Percentiles rank a stretch among this genome's conserved stretches.
Conservation (phyloP, 1,140 invertebrate species). For the Neodiprion fabricii region DNA sequence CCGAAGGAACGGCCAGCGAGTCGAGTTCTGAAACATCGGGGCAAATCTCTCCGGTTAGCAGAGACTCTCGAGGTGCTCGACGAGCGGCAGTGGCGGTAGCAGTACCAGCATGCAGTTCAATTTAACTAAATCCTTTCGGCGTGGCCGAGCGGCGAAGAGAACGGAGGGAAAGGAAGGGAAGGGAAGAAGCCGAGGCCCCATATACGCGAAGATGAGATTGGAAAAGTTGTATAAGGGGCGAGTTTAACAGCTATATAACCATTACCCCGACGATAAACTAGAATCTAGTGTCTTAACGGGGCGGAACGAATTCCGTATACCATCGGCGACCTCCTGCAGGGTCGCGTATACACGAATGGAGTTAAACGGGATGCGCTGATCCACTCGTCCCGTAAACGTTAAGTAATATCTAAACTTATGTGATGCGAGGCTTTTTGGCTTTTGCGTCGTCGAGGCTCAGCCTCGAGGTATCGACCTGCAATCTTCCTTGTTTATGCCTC, state of each 20-base stretch:
- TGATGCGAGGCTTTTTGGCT: too few species aligned
- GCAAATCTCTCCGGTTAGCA: constrained; percentile 41
- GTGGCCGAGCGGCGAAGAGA: constrained; percentile 30
- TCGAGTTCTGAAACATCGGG: constrained; percentile 28
- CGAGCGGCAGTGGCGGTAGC: too few species aligned
- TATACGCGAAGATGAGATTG: constrained; percentile 61
- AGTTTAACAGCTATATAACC: constrained; percentile 63
- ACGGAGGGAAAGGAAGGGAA: neutral
- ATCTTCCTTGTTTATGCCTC: too few species aligned
- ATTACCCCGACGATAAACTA: constrained; percentile 60
- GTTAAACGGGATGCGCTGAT: constrained; percentile 46
- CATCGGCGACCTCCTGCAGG: constrained; percentile 15
- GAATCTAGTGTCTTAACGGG: constrained; percentile 59
- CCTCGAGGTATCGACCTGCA: too few species aligned
- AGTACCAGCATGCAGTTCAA: constrained; percentile 44
- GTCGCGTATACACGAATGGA: constrained; percentile 51
- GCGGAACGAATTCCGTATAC: constrained; percentile 58
- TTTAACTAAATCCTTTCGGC: constrained; percentile 61
- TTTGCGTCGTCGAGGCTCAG: too few species aligned
- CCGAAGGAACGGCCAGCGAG: neutral
- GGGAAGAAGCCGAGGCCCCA: constrained; percentile 26
- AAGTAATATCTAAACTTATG: constrained; percentile 4
- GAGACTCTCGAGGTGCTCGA: too few species aligned
- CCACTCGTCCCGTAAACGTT: constrained; percentile 14
- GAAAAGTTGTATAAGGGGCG: constrained; percentile 63